phyloP scores from a whole-genome alignment of 2,113 vertebrate species.

The Ranitomeya imitator region DNA sequence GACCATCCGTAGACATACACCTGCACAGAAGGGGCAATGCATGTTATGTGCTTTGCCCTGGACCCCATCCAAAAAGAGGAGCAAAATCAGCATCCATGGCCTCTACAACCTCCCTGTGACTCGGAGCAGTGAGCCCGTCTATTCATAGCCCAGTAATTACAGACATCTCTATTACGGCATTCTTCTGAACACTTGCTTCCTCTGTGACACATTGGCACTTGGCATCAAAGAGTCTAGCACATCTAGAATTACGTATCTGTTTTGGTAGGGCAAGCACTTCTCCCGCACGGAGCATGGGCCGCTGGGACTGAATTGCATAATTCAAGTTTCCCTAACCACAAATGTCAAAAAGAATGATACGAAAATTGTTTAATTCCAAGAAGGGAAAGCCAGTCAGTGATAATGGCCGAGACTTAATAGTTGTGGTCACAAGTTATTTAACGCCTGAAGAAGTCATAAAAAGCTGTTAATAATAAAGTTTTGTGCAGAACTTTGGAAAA shows the following conservation, averaged over 20 bases:
- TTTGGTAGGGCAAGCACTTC: constrained; percentile 53
- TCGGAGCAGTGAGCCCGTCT: constrained; percentile 5
- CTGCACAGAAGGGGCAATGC: constrained; percentile 7
- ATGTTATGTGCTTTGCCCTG: constrained; percentile 18
- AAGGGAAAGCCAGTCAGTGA: background rate
- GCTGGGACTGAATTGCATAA: constrained; percentile 36
- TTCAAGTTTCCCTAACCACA: constrained; percentile 31
- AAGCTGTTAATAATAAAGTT: constrained; percentile 1
- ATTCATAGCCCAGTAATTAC: constrained; percentile 52
- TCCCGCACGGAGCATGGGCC: constrained; percentile 16
- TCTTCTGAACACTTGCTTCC: constrained; percentile 57
- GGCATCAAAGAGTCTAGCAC: constrained; percentile 41
- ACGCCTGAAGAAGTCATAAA: background rate
- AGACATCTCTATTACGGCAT: constrained; percentile 57
- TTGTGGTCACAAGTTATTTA: background rate
- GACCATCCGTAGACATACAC: background rate
- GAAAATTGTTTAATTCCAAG: background rate
- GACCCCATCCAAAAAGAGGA: constrained; percentile 8
- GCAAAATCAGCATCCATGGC: constrained; percentile 1
- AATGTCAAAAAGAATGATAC: constrained; percentile 19
- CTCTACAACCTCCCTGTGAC: constrained; percentile 31
- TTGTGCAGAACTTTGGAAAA: background rate
- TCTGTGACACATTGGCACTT: constrained; percentile 55
- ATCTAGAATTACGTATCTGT: constrained; percentile 52
- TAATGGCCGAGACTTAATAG: background rate